phyloP scores from a whole-genome alignment of 2,113 vertebrate species.

The Gopherus flavomarginatus region DNA sequence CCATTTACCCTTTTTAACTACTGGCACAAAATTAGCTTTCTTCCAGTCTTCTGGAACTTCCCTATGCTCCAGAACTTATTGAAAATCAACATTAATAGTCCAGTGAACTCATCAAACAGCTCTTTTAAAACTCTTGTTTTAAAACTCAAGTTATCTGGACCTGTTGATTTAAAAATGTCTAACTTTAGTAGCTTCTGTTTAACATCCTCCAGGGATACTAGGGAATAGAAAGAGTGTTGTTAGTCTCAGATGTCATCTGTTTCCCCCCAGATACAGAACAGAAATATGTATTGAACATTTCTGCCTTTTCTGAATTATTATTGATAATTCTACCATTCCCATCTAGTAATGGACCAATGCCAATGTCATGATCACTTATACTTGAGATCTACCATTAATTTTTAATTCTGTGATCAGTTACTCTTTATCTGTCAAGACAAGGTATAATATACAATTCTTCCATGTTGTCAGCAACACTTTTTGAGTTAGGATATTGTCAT shows the following conservation, averaged over 20 bases:
- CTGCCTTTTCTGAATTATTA: neutral
- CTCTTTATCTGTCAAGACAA: neutral
- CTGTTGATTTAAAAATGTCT: neutral
- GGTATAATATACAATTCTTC: neutral
- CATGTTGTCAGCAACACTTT: neutral
- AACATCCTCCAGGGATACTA: neutral
- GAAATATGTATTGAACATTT: neutral
- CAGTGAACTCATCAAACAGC: neutral
- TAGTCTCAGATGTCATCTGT: neutral
- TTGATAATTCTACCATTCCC: neutral
- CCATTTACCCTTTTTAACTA: neutral
- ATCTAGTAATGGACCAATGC: neutral
- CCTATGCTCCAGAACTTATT: neutral
- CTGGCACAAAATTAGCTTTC: neutral
- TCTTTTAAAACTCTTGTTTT: neutral
- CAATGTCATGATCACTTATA: neutral
- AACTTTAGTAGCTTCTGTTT: neutral
- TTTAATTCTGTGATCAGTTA: neutral
- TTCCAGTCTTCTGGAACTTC: neutral
- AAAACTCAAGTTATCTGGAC: neutral
- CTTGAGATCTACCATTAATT: neutral
- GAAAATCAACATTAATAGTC: neutral
- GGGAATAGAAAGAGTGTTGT: neutral
- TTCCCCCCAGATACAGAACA: neutral
- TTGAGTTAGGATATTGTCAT: neutral